Base-by-base conservation (phyloP, 2,888 invertebrate genomes). In the Agrotis puta region DNA sequence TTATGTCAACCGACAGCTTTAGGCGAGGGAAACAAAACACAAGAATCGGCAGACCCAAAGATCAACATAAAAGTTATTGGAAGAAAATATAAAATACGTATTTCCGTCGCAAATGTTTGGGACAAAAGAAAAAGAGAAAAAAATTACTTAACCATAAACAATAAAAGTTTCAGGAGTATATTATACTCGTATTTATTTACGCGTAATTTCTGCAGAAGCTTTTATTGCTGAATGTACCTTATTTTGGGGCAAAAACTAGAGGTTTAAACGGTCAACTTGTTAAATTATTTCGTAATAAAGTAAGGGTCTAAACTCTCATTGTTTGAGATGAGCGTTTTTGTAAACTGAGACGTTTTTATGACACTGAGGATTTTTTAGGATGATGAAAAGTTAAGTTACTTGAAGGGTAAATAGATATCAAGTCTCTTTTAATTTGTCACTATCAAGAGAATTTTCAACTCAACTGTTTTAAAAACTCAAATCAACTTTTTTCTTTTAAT, bases 61-160 rank as follows among this genome's bases (percentile, higher is more conserved):
- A 74, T 84, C 69, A 70, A 70, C 69, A 61, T 68, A 64, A 79
- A 71, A 82, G 68, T 74, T 70, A 47, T 39, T 51, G 14, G 45
- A 67, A 47, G 18, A 51, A 74, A 67, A 67, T 71, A 45, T 45
- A 16, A 70, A 39, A 39, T 39, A 39, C 39, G 39, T 74, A 58
- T 76, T 74, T 82, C 22, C 61, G 27, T 43, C 58, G 33, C 67
- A 68, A 75, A 27, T 24, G 50, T 51, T 68, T 48, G 14, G 33
- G 57, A 73, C 48, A 50, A 56, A 62, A 77, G 70, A 72, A 85
- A 77, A 80, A 85, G 83, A 84, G 78, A 73, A 85, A 85, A 84
- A 76, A 73, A 80, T 76, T 77, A 56, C 67, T 77, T 80, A 58
- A 65, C 62, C 80, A 76, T 67, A 74, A 78, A 76, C 66, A 70